Evolutionary conservation across 2,113 vertebrate species (phyloP).

Genomic region (Petroica traversi): DNA sequence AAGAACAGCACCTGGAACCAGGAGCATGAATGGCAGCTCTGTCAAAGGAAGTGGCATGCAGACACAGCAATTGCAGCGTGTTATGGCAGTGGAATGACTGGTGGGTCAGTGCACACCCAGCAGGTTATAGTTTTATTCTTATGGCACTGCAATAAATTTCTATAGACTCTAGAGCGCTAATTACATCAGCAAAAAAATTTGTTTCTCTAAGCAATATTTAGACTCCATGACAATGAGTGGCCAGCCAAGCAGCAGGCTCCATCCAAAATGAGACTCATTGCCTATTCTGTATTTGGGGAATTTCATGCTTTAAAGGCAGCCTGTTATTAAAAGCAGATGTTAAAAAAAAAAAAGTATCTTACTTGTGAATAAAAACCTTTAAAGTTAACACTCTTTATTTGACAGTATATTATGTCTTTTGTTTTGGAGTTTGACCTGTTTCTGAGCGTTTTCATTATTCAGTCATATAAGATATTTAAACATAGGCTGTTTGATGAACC

Average conservation of each 20-base stretch:
- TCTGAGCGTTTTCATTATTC: neutral
- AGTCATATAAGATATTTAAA: neutral
- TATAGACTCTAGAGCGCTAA: neutral
- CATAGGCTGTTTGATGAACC: neutral
- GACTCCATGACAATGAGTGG: neutral
- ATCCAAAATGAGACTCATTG: neutral
- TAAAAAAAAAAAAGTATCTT: neutral
- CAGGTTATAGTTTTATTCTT: neutral
- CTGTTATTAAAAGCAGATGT: slow-evolving; percentile 11
- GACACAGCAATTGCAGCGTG: neutral
- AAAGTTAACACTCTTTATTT: neutral
- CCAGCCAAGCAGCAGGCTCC: neutral
- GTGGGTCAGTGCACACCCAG: neutral
- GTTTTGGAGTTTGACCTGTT: neutral
- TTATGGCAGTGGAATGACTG: neutral
- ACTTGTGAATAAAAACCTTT: neutral
- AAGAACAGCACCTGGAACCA: neutral
- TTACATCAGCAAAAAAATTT: neutral
- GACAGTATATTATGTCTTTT: neutral
- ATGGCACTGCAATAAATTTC: neutral
- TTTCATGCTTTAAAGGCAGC: neutral
- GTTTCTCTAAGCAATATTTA: neutral
- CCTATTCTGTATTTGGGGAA: neutral
- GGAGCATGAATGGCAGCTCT: neutral
- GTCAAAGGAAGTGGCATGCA: neutral